Conservation (phyloP, 1,140 invertebrate species). For the Magallana gigas region DNA sequence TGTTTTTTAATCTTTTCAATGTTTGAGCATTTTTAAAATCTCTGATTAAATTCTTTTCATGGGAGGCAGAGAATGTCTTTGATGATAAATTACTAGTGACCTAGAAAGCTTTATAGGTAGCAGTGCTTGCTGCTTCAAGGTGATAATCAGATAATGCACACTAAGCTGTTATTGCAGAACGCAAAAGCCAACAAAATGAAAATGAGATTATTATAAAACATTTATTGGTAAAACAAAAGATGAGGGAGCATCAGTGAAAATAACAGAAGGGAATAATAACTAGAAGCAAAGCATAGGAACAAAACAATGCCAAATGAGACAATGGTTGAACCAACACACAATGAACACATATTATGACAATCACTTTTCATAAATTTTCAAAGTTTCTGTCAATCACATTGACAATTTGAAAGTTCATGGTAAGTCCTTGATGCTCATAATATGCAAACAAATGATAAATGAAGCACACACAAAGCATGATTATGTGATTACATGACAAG, state of each 20-base stretch:
- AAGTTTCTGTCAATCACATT: constrained; percentile 16
- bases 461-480: constrained; percentile 39
- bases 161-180: background rate
- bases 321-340: background rate
- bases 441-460: constrained; percentile 28
- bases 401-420: constrained; percentile 34
- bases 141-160: background rate
- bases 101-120: too few species aligned
- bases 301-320: background rate
- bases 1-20: too few species aligned
- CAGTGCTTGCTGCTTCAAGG: too few species aligned
- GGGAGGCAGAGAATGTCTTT: too few species aligned
- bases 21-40: too few species aligned
- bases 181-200: background rate
- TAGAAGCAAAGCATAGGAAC: background rate
- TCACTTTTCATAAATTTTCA: constrained; percentile 33
- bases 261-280: constrained; percentile 12
- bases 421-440: background rate
- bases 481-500: constrained; percentile 5
- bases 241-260: constrained; percentile 16
- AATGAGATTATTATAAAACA: constrained; percentile 14
- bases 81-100: too few species aligned
- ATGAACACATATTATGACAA: constrained; percentile 21
- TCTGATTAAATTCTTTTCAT: too few species aligned
- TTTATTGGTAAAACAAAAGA: constrained; percentile 17